Percentiles rank a stretch among this genome's conserved stretches.
Evolutionary conservation across 2,113 vertebrate species (phyloP).

Genomic region (Myiagra hebetior): DNA sequence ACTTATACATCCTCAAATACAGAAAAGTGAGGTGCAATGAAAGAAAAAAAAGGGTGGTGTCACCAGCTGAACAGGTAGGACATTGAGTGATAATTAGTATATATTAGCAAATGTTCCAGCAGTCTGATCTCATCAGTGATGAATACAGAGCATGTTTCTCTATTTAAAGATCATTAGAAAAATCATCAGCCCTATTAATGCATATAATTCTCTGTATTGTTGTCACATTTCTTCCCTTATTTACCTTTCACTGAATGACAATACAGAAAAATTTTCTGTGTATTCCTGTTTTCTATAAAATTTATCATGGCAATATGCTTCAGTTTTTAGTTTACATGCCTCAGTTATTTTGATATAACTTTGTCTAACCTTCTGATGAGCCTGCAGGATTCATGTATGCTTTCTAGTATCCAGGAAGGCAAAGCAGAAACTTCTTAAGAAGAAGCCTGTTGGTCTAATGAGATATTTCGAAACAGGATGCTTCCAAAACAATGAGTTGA

Average conservation of each 20-base stretch:
- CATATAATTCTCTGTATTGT: not conserved
- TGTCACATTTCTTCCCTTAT: not conserved
- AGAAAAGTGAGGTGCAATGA: not conserved
- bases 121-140: conserved; percentile 7
- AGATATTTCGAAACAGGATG: not conserved
- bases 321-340: not conserved
- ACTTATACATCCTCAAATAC: not conserved
- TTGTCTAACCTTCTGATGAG: not conserved
- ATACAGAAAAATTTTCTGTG: not conserved
- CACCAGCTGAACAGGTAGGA: not conserved
- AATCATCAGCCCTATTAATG: not conserved
- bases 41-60: not conserved
- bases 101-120: not conserved
- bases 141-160: not conserved
- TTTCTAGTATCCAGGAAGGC: not conserved
- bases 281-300: not conserved
- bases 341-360: not conserved
- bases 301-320: rapidly evolving
- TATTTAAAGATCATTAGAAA: conserved; percentile 39
- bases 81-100: conserved; percentile 13
- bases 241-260: not conserved
- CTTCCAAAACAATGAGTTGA: not conserved
- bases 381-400: not conserved
- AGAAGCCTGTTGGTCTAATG: not conserved
- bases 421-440: not conserved